Evolutionary conservation across 2,888 invertebrate genomes (phyloP).

Genomic region (Temnothorax unifasciatus): DNA sequence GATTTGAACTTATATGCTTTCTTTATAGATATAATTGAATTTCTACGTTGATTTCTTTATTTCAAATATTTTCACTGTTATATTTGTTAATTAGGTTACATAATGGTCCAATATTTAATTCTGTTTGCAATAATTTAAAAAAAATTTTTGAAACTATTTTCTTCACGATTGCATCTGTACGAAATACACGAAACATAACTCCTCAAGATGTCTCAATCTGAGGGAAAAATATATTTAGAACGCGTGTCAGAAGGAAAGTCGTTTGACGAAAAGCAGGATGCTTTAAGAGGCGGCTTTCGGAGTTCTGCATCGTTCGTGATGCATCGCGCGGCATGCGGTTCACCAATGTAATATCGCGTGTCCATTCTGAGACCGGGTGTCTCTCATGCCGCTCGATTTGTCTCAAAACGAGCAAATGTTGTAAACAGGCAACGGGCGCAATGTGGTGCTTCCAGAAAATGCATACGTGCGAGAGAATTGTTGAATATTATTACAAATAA

Average conservation of each 20-base stretch:
- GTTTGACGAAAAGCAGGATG: conserved; percentile 37
- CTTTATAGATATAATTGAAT: neutral
- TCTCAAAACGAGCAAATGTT: conserved; percentile 51
- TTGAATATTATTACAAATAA: conserved; percentile 10
- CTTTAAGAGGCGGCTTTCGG: conserved; percentile 18
- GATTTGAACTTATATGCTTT: neutral
- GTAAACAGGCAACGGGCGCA: conserved; percentile 26
- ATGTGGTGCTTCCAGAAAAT: conserved; percentile 19
- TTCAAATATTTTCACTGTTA: neutral
- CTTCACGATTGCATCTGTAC: neutral
- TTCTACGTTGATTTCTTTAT: neutral
- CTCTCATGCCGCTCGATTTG: conserved; percentile 46
- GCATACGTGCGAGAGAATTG: conserved; percentile 12
- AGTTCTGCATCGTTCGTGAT: conserved; percentile 20
- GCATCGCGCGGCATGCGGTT: conserved; percentile 5
- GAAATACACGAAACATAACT: neutral
- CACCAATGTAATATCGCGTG: conserved; percentile 39
- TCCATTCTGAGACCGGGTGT: conserved; percentile 36
- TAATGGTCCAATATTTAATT: neutral
- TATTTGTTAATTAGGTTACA: neutral
- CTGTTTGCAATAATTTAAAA: neutral
- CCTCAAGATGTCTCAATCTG: conserved; percentile 11
- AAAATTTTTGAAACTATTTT: neutral
- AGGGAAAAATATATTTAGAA: conserved; percentile 28
- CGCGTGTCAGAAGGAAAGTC: conserved; percentile 14